A percentile compares a stretch with the other conserved stretches of the same genome.
Conservation (phyloP, 1,140 invertebrate genomes). For the Lepidurus packardi region DNA sequence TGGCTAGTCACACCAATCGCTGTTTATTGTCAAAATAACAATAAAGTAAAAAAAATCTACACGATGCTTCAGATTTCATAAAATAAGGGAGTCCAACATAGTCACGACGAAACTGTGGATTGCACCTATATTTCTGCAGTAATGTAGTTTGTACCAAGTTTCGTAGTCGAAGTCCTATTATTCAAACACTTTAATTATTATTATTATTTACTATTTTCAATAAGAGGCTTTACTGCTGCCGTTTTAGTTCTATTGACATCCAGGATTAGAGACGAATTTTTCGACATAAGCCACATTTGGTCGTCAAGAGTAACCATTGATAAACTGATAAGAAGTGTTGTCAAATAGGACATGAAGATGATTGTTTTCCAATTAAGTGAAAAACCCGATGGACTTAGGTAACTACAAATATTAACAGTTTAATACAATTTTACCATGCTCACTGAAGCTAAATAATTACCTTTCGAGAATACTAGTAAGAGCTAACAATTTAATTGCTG, state of each 20-base stretch:
- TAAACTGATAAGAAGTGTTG: not conserved
- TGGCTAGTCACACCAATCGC: not conserved
- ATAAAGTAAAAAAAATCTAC: not conserved
- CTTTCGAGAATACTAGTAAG: not conserved
- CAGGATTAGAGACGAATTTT: not conserved
- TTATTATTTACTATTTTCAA: not conserved
- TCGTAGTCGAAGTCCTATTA: not conserved
- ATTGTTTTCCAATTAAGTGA: not conserved
- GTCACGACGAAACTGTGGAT: not conserved
- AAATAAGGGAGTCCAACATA: not conserved
- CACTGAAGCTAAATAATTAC: not conserved
- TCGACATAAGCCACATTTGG: not conserved
- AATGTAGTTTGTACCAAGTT: not conserved
- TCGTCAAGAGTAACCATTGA: not conserved
- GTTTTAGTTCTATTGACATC: not conserved
- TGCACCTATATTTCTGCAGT: not conserved
- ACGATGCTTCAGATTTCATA: not conserved
- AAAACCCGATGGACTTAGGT: not conserved
- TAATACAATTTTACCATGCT: not conserved
- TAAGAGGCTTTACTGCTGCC: not conserved
- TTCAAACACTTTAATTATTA: not conserved
- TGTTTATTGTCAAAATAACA: constrained; percentile 9
- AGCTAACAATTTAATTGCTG: not conserved
- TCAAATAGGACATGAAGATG: not conserved
- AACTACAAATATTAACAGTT: not conserved